phyloP scores from a whole-genome alignment of 1,140 invertebrate species.

The Drosophila orosa region DNA sequence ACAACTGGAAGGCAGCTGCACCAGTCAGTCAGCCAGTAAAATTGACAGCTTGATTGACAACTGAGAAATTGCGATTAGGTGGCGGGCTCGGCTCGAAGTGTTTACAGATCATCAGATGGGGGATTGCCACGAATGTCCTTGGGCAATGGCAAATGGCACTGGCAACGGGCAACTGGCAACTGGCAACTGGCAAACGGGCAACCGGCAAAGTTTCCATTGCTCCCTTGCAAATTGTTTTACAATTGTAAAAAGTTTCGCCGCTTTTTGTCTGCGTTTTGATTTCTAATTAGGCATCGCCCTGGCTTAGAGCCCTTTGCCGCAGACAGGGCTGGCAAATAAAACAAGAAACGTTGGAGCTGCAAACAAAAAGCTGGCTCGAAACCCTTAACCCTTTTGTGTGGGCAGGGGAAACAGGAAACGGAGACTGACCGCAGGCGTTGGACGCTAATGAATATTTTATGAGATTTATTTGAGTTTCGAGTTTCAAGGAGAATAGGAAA shows the following conservation, averaged over 20 bases:
- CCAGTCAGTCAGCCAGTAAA: conserved; percentile 51
- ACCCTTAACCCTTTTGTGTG: conserved; percentile 75
- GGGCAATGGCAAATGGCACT: conserved; percentile 35
- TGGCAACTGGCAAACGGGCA: conserved; percentile 33
- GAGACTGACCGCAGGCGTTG: conserved; percentile 74
- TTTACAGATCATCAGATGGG: conserved; percentile 39
- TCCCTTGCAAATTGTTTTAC: conserved; percentile 70
- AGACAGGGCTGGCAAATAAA: background rate
- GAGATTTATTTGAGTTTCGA: conserved; percentile 81
- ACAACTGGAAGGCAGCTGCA: conserved; percentile 68
- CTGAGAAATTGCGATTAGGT: conserved; percentile 70
- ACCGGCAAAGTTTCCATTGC: conserved; percentile 41
- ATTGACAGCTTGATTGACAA: conserved; percentile 82
- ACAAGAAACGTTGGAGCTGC: conserved; percentile 19
- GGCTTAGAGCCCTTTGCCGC: conserved; percentile 24
- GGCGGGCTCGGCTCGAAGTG: conserved; percentile 17
- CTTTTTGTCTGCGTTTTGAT: conserved; percentile 71
- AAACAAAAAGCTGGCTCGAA: conserved; percentile 48
- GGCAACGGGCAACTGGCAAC: background rate
- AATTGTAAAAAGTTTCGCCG: conserved; percentile 71
- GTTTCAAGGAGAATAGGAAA: conserved; percentile 58
- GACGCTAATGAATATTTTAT: conserved; percentile 82
- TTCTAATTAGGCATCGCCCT: conserved; percentile 69
- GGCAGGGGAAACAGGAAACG: conserved; percentile 27
- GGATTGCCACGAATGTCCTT: conserved; percentile 45